A percentile compares a stretch with the other conserved stretches of the same genome.
phyloP scores from a whole-genome alignment of 2,797 vertebrate species.

The Scomberomorus guttatus region DNA sequence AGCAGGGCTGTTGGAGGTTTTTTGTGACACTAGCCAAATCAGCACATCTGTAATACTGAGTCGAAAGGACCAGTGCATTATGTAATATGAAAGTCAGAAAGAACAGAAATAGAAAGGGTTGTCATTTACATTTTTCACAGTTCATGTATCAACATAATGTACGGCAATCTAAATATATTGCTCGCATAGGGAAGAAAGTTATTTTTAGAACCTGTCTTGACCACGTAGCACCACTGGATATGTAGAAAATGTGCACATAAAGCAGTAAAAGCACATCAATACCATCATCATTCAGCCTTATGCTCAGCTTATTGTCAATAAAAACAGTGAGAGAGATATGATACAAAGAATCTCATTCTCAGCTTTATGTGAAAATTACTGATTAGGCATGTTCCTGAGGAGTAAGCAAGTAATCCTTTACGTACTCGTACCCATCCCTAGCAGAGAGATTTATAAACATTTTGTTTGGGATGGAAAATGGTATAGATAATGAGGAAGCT shows the following conservation, averaged over 20 bases:
- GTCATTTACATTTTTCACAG: neutral
- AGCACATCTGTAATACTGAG: neutral
- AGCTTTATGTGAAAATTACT: neutral
- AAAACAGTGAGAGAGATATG: neutral
- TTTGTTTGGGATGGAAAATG: constrained; percentile 10
- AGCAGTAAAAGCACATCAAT: neutral
- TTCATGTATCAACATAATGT: neutral
- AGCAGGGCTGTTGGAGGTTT: neutral
- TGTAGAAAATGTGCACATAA: neutral
- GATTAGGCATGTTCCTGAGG: neutral
- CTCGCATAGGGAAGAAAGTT: neutral
- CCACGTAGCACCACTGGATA: neutral
- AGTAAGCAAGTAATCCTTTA: neutral
- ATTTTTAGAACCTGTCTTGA: neutral
- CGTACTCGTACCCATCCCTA: neutral
- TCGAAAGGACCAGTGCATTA: neutral
- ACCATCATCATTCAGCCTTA: neutral
- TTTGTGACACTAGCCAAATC: neutral
- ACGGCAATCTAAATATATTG: neutral
- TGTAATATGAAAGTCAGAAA: neutral
- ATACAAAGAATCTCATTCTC: neutral
- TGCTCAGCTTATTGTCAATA: neutral
- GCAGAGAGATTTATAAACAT: neutral
- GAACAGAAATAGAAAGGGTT: neutral
- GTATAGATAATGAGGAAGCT: constrained; percentile 23